Base-by-base conservation (phyloP, 2,113 vertebrate genomes). In the Nothocercus nigrocapillus region DNA sequence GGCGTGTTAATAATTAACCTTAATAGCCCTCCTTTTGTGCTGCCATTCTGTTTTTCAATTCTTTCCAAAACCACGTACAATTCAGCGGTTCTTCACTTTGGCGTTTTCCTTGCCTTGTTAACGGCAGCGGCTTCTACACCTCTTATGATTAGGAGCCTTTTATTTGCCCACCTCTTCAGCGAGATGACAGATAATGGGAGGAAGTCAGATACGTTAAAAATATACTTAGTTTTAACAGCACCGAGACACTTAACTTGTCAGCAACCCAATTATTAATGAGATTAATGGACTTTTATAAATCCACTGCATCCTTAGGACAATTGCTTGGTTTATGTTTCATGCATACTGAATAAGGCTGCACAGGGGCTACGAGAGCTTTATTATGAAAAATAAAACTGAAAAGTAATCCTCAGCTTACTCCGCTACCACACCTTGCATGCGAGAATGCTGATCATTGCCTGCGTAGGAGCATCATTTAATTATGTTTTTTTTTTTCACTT, bases 221-320 rank as follows among this genome's bases (percentile, higher is more conserved):
- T 96, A 98, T 92, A 95, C 96, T 98, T 97, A 88, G 84, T 97
- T 97, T 97, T 98, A 98, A 98, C 96, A 94, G 96, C 96, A 89
- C 92, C 45, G 91, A 97, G 97, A 97, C 97, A 98, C 97, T 98
- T 98, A 98, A 94, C 96, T 96, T 97, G 97, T 98, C 97, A 97
- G 97, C 88, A 85, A 94, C 97, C 97, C 97, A 97, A 95, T 97
- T 98, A 98, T 98, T 98, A 98, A 97, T 98, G 86, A 98, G 97
- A 97, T 95, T 97, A 97, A 98, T 97, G 97, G 97, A 97, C 97
- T 97, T 97, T 97, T 93, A 91, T 94, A 97, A 97, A 98, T 97
- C 97, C 94, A 91, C 94, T 67, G 82, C 95, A 90, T 96, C 89
- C 94, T 89, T 88, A 85, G 88, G 96, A 98, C 97, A 97, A 93